Base-by-base conservation (phyloP, 2,888 invertebrate genomes). In the Nomada flava region DNA sequence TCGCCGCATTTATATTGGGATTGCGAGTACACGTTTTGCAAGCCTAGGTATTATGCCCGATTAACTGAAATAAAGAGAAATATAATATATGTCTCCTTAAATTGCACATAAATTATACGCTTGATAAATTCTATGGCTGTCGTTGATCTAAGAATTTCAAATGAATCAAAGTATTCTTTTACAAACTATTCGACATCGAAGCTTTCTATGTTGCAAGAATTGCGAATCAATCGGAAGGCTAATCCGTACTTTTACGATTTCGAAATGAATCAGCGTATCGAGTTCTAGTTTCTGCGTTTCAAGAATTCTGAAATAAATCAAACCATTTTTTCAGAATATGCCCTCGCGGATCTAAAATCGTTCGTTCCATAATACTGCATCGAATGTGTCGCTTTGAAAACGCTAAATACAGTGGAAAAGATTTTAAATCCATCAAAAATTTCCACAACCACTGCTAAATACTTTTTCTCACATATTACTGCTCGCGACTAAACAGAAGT, bases 31-130 rank as follows among this genome's bases (percentile, higher is more conserved):
- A 65, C 36, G 44, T 73, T 65, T 65, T 64, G 57, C 57, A 73
- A 73, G 65, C 57, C 44, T 7, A 29, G 29, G 18, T 11, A 29
- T 57, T 20, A 55, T 29, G 36, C 13, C 53, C 7, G 65, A 5
- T 57, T 55, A n/a, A 47, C 10, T 60, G 60, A 29, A 59, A 47
- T 60, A 60, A 70, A 70, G 26, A 60, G 11, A 57, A 73, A 73
- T 55, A 64, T 47, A 44, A 64, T 29, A 44, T 57, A 65, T 73
- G 26, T 44, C 57, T 47, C 13, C 63, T 73, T 57, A 73, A 65
- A 57, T 73, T 73, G 65, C 65, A 57, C 73, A 73, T 73, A 73
- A 73, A 73, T 73, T 73, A 57, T 57, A 73, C 73, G 64, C 73
- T 65, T 73, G 65, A 65, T 57, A 73, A 73, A 57, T 55, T 73